phyloP scores from a whole-genome alignment of 2,888 invertebrate species.

The Phania funesta region DNA sequence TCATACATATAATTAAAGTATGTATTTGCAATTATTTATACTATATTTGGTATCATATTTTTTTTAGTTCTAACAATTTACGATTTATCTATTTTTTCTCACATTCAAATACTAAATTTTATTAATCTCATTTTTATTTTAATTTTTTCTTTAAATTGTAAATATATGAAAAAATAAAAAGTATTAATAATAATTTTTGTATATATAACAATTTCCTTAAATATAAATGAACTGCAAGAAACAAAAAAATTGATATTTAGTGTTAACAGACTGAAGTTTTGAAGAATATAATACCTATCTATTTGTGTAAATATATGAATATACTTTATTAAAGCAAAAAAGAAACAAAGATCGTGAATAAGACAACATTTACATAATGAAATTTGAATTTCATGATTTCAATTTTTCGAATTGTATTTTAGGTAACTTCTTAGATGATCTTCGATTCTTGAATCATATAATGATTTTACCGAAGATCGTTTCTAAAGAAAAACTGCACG shows the following conservation, averaged over 20 bases:
- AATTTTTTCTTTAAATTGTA: slow-evolving; percentile 52
- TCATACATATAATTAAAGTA: slow-evolving; percentile 1
- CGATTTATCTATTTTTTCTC: slow-evolving; percentile 44
- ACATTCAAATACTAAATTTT: slow-evolving; percentile 38
- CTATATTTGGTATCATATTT: slow-evolving; percentile 34
- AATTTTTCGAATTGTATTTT: too few relatives aligned
- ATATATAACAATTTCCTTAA: slow-evolving; percentile 65
- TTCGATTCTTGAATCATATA: too few relatives aligned
- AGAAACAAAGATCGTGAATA: too few relatives aligned
- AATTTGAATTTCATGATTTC: too few relatives aligned
- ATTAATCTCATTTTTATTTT: slow-evolving; percentile 27
- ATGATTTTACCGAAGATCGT: too few relatives aligned
- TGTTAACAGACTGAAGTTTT: background rate
- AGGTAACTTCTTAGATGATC: too few relatives aligned
- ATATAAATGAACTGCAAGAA: slow-evolving; percentile 52
- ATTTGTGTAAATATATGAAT: too few relatives aligned
- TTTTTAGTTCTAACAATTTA: slow-evolving; percentile 55
- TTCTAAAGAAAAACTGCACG: too few relatives aligned
- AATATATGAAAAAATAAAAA: slow-evolving; percentile 61
- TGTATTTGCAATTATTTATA: slow-evolving; percentile 19
- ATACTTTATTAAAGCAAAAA: too few relatives aligned
- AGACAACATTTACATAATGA: too few relatives aligned
- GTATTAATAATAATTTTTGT: slow-evolving; percentile 30
- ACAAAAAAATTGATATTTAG: slow-evolving; percentile 13
- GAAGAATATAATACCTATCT: too few relatives aligned